Conservation (phyloP, 2,113 vertebrate species). For the Chaetodon trifascialis region DNA sequence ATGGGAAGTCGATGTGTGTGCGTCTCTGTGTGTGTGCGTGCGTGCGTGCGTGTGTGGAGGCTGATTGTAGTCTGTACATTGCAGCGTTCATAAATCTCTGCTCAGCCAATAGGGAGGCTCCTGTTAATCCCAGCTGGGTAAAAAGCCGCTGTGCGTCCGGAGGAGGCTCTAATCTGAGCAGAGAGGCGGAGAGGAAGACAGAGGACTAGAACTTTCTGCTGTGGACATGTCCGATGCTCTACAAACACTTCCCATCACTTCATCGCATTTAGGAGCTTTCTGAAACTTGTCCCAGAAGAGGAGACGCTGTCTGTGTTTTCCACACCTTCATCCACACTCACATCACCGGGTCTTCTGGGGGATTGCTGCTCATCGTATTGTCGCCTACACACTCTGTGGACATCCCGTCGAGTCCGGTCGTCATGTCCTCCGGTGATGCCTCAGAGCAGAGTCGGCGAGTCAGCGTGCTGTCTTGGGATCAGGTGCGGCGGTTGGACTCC, state of each 20-base stretch:
- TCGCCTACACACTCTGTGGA: not conserved
- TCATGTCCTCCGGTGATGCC: conserved; percentile 79
- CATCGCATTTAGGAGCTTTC: conserved; percentile 18
- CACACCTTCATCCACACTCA: not conserved
- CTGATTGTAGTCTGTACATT: conserved; percentile 21
- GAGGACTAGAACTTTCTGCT: conserved; percentile 3
- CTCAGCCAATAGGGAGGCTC: conserved; percentile 66
- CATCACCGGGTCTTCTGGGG: not conserved
- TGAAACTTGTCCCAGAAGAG: conserved; percentile 19
- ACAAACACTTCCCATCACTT: conserved; percentile 6
- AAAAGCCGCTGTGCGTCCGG: conserved; percentile 58
- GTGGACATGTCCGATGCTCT: conserved; percentile 44
- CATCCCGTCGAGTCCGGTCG: conserved; percentile 45
- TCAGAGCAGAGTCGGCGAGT: conserved; percentile 85
- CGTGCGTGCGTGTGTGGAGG: conserved; percentile 11
- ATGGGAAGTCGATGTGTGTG: conserved; percentile 18
- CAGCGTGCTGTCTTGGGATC: conserved; percentile 91
- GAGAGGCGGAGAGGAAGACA: not conserved
- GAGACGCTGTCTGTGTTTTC: not conserved
- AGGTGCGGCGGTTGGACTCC: conserved; percentile 92
- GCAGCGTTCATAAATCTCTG: conserved; percentile 55
- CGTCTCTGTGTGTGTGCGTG: not conserved
- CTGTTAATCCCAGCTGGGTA: conserved; percentile 61
- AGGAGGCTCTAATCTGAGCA: conserved; percentile 26
- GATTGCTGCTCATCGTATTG: not conserved